A percentile compares a stretch with the other conserved stretches of the same genome.
Evolutionary conservation across 2,888 invertebrate genomes (phyloP).

Genomic region (Xestia ashworthii): DNA sequence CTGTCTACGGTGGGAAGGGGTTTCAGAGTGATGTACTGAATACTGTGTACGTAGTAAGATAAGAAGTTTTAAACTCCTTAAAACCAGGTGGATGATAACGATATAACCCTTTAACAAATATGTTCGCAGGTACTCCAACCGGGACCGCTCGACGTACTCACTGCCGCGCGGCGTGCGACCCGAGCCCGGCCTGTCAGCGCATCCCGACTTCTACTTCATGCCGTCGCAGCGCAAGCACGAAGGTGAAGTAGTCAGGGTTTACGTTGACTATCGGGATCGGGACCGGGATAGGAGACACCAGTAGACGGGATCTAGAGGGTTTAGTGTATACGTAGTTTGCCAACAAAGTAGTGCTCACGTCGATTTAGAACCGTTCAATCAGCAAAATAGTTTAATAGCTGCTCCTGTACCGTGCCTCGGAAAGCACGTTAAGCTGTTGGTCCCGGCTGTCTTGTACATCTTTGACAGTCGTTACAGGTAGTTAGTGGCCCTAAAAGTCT

Average conservation of each 20-base stretch:
- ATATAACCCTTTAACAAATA: not conserved
- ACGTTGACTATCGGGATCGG: conserved; percentile 75
- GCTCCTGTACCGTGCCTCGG: no score
- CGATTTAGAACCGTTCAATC: not conserved
- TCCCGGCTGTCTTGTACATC: no score
- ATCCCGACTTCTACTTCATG: conserved; percentile 98
- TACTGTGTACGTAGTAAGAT: no score
- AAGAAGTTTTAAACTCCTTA: no score
- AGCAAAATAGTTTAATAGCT: not conserved
- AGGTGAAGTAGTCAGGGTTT: conserved; percentile 92
- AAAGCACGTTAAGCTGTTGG: no score
- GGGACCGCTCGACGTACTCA: conserved; percentile 93
- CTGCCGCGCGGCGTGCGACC: conserved; percentile 92
- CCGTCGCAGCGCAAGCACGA: conserved; percentile 98
- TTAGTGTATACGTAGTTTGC: not conserved
- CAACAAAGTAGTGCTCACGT: not conserved
- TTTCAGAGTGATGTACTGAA: no score
- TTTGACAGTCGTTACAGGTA: no score
- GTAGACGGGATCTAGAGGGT: not conserved
- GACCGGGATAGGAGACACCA: conserved; percentile 32
- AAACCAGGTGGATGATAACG: no score
- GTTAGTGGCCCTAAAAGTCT: no score
- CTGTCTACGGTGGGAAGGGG: no score
- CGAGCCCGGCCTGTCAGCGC: conserved; percentile 85
- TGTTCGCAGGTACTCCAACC: conserved; percentile 75